Evolutionary conservation across 2,888 invertebrate genomes (phyloP).

Genomic region (Lithophane ornitopus): DNA sequence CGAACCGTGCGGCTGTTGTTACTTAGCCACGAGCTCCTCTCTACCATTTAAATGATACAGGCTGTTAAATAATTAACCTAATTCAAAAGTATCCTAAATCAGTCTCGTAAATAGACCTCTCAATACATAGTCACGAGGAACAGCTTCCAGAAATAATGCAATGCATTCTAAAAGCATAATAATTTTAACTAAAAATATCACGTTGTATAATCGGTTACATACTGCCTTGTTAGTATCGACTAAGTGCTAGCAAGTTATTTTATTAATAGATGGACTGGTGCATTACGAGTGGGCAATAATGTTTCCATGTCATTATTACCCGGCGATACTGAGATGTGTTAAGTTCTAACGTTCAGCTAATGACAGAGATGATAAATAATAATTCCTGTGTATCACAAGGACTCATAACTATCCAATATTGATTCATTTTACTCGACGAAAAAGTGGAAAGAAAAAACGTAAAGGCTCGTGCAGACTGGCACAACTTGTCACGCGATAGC

Average conservation of each 20-base stretch:
- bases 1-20: no score
- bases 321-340: not conserved
- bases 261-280: slow-evolving; percentile 50
- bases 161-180: slow-evolving; percentile 57
- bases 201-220: slow-evolving; percentile 40
- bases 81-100: not conserved
- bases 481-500: no score
- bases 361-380: slow-evolving; percentile 1
- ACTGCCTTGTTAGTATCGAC: slow-evolving; percentile 37
- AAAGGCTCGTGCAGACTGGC: no score
- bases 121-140: not conserved
- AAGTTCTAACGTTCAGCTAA: not conserved
- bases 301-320: slow-evolving; percentile 42
- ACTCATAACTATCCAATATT: not conserved
- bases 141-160: slow-evolving; percentile 27
- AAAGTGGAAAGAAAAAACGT: no score
- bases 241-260: slow-evolving; percentile 58
- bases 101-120: not conserved
- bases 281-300: slow-evolving; percentile 39
- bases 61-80: not conserved
- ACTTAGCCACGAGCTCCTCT: no score
- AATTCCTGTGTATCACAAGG: not conserved
- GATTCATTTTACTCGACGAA: no score
- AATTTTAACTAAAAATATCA: slow-evolving; percentile 54
- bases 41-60: not conserved